phyloP scores from a whole-genome alignment of 2,113 vertebrate genomes.

The Tragelaphus scriptus region DNA sequence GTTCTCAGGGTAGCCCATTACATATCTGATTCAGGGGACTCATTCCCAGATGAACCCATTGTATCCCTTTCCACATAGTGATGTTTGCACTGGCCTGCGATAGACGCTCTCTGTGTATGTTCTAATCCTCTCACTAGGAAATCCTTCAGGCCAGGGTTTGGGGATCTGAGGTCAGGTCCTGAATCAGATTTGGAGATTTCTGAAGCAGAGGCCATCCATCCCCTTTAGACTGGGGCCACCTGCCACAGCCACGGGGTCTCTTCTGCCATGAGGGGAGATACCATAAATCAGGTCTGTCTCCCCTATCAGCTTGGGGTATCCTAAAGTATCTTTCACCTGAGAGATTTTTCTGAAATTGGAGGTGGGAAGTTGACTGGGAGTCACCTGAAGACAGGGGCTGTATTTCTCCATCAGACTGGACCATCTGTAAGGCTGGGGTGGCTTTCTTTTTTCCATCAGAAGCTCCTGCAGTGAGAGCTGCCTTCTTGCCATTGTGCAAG shows the following conservation, averaged over 20 bases:
- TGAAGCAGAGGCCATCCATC: not conserved
- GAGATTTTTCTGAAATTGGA: not conserved
- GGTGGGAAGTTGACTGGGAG: not conserved
- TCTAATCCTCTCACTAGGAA: not conserved
- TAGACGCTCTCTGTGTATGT: not conserved
- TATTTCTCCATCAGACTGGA: not conserved
- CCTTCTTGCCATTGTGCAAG: not conserved
- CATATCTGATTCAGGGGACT: not conserved
- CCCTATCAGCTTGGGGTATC: not conserved
- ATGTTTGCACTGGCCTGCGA: not conserved
- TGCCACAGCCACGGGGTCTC: not conserved
- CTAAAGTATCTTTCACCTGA: not conserved
- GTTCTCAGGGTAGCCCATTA: not conserved
- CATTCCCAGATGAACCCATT: not conserved
- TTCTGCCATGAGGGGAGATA: not conserved
- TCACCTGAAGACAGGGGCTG: not conserved
- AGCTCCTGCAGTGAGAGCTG: not conserved
- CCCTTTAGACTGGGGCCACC: not conserved
- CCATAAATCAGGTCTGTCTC: not conserved
- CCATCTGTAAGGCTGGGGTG: not conserved
- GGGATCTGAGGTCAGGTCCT: not conserved
- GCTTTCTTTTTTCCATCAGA: not conserved
- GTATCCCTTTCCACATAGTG: not conserved
- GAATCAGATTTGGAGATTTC: not conserved
- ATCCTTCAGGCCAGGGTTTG: not conserved